Evolutionary conservation across 2,797 vertebrate genomes (phyloP), one percentile per base, ranked within the genome.

Genomic region (Centropyge bicolor): DNA sequence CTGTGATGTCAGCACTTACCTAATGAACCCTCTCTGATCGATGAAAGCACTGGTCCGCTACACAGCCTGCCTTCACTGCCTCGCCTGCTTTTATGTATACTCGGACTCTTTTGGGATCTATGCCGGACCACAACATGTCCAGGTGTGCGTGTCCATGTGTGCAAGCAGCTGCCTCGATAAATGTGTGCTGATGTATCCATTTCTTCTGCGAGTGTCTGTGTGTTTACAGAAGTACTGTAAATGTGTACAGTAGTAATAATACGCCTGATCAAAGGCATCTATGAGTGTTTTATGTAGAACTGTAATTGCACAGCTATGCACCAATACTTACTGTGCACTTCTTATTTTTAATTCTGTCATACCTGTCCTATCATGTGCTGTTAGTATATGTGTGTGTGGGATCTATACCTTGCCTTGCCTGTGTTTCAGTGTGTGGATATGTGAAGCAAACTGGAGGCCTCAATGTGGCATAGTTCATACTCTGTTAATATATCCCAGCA

Each of bases 1-100:
- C 97, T 96, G 92, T 97, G 96, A 97, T 98, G 97, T 97, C 97
- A 98, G 97, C 96, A 97, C 97, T 97, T 97, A 97, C 97, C 96
- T 98, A 98, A 98, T 96, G 97, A 98, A 97, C 96, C 96, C 95
- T 95, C 95, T 95, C 96, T 96, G 97, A 98, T 98, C 97, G 96
- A 98, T 98, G 95, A 93, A 93, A 82, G 88, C 91, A 94, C 95
- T 92, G 95, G 95, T 90, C 95, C 80, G 87, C 93, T 95, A 95
- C 75, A 92, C 91, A 91, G 93, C 88, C 92, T 82, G 83, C 87
- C 86, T 84, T 70, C 75, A 74, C 84, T 77, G 88, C 74, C 75
- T 68, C 60, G 75, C 65, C 80, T 86, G 88, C 83, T 90, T 93
- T 91, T 90, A 91, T 93, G 91, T 91, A 80, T 70, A 86, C 76